Evolutionary conservation across 2,888 invertebrate genomes (phyloP).

Genomic region (Oligia fasciuncula): DNA sequence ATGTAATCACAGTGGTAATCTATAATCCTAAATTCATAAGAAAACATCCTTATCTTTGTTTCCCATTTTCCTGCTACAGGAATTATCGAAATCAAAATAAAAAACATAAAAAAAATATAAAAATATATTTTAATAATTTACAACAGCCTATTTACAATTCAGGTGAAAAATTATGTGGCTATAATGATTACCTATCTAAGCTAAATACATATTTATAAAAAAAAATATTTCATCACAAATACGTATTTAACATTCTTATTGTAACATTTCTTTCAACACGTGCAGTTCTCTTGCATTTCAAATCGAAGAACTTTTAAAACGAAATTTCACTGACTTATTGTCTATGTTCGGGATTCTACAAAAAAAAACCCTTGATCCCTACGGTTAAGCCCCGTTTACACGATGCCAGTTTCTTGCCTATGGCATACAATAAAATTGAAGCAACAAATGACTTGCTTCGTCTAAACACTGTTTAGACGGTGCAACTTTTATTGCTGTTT

Average conservation of each 20-base stretch:
- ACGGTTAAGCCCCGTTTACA: background rate
- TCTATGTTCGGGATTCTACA: constrained; percentile 11
- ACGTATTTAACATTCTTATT: constrained; percentile 26
- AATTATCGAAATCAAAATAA: background rate
- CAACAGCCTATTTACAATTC: constrained; percentile 69
- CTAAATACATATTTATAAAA: constrained; percentile 48
- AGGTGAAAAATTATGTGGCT: constrained; percentile 60
- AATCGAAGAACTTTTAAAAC: background rate
- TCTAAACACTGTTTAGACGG: background rate
- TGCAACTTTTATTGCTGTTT: background rate
- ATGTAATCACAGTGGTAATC: constrained; percentile 8
- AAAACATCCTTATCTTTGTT: background rate
- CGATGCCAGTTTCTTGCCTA: background rate
- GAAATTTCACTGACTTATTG: constrained; percentile 10
- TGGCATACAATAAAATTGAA: background rate
- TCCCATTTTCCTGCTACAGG: background rate
- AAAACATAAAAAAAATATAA: constrained; percentile 19
- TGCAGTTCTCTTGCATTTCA: background rate
- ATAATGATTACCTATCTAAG: constrained; percentile 46
- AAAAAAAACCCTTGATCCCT: constrained; percentile 3
- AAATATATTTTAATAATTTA: constrained; percentile 68
- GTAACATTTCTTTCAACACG: constrained; percentile 26
- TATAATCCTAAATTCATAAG: constrained; percentile 5
- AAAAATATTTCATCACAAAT: constrained; percentile 28
- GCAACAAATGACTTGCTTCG: background rate